Evolutionary conservation across 2,113 vertebrate species (phyloP).

Genomic region (Natator depressus): DNA sequence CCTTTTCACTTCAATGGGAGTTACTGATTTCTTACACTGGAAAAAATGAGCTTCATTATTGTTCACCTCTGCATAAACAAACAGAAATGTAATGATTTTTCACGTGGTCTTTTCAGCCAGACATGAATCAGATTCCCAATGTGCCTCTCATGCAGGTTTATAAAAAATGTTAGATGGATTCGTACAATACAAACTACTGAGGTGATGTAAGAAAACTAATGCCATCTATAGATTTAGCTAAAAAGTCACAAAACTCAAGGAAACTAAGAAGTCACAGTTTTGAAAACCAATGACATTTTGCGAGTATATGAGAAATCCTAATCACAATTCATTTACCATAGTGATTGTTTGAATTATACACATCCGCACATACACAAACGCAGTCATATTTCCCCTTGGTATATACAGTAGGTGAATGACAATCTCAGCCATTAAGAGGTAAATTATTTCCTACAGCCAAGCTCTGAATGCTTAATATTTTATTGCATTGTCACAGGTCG

Average conservation of each 20-base stretch:
- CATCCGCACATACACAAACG: neutral
- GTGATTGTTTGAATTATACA: neutral
- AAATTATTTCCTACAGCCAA: slow-evolving; percentile 13
- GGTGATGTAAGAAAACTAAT: neutral
- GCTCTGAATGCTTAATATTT: neutral
- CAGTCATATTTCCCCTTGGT: neutral
- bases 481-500: neutral
- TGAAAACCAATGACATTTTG: neutral
- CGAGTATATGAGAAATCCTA: neutral
- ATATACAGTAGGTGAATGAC: slow-evolving; percentile 15
- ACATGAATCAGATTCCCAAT: neutral
- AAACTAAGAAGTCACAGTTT: neutral
- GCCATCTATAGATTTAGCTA: neutral
- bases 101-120: neutral
- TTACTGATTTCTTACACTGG: neutral
- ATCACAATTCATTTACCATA: neutral
- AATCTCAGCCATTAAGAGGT: neutral
- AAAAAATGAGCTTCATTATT: neutral
- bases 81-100: neutral
- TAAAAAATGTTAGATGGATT: neutral
- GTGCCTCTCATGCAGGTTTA: neutral
- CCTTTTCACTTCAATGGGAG: neutral
- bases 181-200: neutral
- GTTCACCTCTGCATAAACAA: neutral
- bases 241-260: neutral